Evolutionary conservation across 2,888 invertebrate species (phyloP), one percentile per base, ranked within the genome.

Genomic region (Cremastinae sp.): DNA sequence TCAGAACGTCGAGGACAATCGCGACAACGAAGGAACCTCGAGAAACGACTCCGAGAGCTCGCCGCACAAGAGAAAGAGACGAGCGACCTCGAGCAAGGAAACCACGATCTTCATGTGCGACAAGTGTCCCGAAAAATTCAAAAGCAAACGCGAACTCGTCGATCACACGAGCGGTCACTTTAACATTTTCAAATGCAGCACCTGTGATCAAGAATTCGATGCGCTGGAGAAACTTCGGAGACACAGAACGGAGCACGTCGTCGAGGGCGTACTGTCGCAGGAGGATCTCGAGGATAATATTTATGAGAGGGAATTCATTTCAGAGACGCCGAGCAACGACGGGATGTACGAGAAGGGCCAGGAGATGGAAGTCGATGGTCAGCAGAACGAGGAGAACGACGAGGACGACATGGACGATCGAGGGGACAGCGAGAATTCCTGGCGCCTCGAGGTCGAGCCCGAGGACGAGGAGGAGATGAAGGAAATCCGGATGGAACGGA

Each of bases 241-340:
- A 53, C 89, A 89, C 75, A 82, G 85, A 1, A 73, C 84, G 1
- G 83, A 84, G 12, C 89, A 89, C 28, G 86, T 88, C 0, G 77
- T 86, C 2, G 89, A 89, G 49, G 88, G 87, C 2, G 83, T 87
- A 9, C 71, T 88, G 12, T 83, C 83, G 0, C 86, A 87, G 35
- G 83, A 86, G 35, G 87, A 88, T 73, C 75, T 87, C 14, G 83
- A 85, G 37, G 81, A 82, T 14, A 80, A 83, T 10, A 49, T 75
- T 3, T 77, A 74, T 43, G 61, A 55, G 35, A 47, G 65, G 2
- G 77, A 74, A 9, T 74, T 43, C 20, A 68, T 65, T 1, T 75
- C 81, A 16, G 68, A 76, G 16, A 14, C 78, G 0, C 56, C 75
- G 37, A 66, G 78, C 2, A 80, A 75, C 8, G 75, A 75, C 3